Conservation (phyloP, 2,113 vertebrate genomes). For the Trinectes maculatus region DNA sequence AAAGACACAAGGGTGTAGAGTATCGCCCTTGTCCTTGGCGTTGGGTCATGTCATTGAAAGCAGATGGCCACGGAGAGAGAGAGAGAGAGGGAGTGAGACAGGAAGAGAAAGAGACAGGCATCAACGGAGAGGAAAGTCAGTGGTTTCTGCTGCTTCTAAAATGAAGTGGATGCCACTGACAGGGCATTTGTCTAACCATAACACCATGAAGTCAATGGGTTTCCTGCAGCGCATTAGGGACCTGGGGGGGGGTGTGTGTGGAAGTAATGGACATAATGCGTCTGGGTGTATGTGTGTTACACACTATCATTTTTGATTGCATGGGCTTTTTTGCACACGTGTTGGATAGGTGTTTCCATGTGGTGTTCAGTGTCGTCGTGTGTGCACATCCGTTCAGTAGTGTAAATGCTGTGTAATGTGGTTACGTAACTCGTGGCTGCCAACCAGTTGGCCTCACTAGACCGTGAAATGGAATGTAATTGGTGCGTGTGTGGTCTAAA, state of each 20-base stretch:
- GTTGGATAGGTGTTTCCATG: too few species aligned
- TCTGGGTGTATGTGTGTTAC: not conserved
- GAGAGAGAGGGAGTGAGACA: constrained; percentile 44
- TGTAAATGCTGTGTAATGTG: constrained; percentile 68
- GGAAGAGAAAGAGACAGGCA: constrained; percentile 38
- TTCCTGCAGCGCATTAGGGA: constrained; percentile 20
- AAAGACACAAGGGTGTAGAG: not conserved
- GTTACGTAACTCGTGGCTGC: constrained; percentile 60
- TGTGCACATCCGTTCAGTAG: constrained; percentile 25
- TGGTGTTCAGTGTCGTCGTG: constrained; percentile 5
- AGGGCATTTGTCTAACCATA: constrained; percentile 12
- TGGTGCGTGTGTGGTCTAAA: constrained; percentile 65
- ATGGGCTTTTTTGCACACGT: not conserved
- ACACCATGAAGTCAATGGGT: constrained; percentile 48
- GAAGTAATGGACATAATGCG: constrained; percentile 1
- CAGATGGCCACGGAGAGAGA: constrained; percentile 53
- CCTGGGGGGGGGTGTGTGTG: not conserved
- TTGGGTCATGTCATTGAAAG: constrained; percentile 57
- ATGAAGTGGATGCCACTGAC: constrained; percentile 24
- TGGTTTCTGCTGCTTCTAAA: constrained; percentile 29
- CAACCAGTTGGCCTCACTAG: constrained; percentile 53
- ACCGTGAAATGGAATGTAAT: constrained; percentile 73
- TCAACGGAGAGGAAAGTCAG: constrained; percentile 34
- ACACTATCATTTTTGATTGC: not conserved
- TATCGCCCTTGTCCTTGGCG: constrained; percentile 52